A percentile compares a stretch with the other conserved stretches of the same genome.
phyloP scores from a whole-genome alignment of 2,888 invertebrate genomes.

The Operophtera brumata region DNA sequence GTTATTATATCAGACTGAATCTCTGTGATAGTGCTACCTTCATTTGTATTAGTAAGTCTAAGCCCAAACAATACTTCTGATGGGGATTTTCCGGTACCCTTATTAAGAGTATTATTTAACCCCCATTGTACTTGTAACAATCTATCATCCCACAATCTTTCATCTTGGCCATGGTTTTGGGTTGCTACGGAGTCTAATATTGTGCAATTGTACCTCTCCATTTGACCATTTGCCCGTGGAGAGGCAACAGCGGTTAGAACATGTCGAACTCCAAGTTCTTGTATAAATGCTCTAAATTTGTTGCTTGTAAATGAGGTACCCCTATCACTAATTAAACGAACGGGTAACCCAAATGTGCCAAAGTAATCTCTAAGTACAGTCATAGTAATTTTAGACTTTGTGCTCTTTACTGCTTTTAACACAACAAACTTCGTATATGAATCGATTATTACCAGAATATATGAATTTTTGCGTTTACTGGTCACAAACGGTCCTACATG shows the following conservation, averaged over 20 bases:
- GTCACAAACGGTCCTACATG: not conserved
- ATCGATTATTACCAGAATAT: not conserved
- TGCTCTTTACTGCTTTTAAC: conserved; percentile 16
- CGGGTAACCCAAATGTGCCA: conserved; percentile 18
- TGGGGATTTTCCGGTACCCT: not conserved
- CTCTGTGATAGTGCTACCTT: not conserved
- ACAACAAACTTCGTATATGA: conserved; percentile 40
- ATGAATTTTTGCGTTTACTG: not conserved
- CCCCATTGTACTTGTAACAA: conserved; percentile 3
- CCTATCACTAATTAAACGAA: conserved; percentile 22
- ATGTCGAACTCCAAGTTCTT: not conserved
- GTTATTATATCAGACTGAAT: not conserved
- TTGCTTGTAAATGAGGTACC: conserved; percentile 6
- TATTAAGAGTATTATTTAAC: not conserved
- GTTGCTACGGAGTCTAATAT: conserved; percentile 16
- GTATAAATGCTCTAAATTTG: not conserved
- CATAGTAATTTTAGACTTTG: not conserved
- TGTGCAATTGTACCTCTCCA: conserved; percentile 24
- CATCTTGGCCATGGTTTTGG: conserved; percentile 18
- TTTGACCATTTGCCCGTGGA: conserved; percentile 26
- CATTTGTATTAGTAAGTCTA: not conserved
- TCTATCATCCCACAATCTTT: conserved; percentile 21
- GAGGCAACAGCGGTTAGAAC: conserved; percentile 14
- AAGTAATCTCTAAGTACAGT: not conserved
- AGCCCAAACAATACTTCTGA: not conserved